Percentiles rank a stretch among this genome's conserved stretches.
These are phyloP conservation scores for Lordiphosa clarofinis DNA, from an alignment of 1,140 invertebrate genomes.

Conservation along the genomic window DNA sequence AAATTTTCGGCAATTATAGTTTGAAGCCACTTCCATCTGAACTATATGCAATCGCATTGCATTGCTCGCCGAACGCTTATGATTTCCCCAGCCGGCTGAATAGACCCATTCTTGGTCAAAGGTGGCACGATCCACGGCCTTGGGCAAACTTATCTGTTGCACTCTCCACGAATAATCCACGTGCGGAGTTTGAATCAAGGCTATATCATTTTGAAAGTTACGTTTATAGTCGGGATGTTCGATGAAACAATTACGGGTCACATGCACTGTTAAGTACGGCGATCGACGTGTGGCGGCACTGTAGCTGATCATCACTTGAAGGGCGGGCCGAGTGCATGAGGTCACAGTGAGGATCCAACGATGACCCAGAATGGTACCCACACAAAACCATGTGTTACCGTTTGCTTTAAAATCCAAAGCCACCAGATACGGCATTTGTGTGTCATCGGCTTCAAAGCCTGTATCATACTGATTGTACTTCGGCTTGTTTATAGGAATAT, in stretches of 20 bases:
- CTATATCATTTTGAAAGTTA: conserved; percentile 15
- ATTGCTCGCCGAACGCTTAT: background rate
- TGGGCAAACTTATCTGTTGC: background rate
- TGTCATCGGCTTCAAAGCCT: background rate
- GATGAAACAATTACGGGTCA: conserved; percentile 4
- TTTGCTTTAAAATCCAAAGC: conserved; percentile 12
- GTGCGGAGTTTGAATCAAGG: conserved; percentile 13
- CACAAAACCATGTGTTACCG: conserved; percentile 17
- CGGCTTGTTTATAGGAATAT: background rate
- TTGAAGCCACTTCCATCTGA: conserved; percentile 6
- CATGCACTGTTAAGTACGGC: background rate
- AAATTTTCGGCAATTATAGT: background rate
- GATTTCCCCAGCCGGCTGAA: conserved; percentile 28
- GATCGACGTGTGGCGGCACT: background rate
- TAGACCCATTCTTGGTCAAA: background rate
- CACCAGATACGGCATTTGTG: conserved; percentile 18
- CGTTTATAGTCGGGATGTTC: conserved; percentile 3
- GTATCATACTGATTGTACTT: background rate
- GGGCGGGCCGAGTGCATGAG: conserved; percentile 16
- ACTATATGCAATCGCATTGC: conserved; percentile 8
- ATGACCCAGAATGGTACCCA: conserved; percentile 7
- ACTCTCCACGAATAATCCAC: conserved; percentile 1
- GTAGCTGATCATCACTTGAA: conserved; percentile 9
- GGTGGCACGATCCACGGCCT: background rate
- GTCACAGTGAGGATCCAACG: conserved; percentile 31